Evolutionary conservation across 1,140 invertebrate genomes (phyloP).

Genomic region (Dendrolimus kikuchii): DNA sequence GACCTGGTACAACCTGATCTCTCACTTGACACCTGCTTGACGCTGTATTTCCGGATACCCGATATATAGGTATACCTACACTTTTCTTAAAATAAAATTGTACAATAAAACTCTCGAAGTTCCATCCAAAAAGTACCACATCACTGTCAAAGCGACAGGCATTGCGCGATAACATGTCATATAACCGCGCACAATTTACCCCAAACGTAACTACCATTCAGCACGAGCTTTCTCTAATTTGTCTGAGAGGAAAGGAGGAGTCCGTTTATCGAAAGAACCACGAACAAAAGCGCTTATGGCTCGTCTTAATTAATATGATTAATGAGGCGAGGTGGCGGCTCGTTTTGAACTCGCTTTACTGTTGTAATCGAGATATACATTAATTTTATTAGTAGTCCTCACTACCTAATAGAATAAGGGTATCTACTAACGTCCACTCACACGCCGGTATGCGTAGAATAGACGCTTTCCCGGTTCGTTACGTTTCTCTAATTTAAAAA

Average conservation of each 20-base stretch:
- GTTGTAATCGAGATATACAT: slow-evolving; percentile 68
- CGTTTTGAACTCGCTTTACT: slow-evolving; percentile 56
- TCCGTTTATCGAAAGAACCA: slow-evolving; percentile 48
- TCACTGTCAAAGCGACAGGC: too few species aligned
- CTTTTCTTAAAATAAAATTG: too few species aligned
- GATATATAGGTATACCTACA: too few species aligned
- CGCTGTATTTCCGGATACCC: too few species aligned
- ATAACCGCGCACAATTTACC: slow-evolving; percentile 3
- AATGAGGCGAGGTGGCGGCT: slow-evolving; percentile 54
- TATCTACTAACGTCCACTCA: slow-evolving; percentile 19
- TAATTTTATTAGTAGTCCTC: slow-evolving; percentile 68
- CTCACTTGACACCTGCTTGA: too few species aligned
- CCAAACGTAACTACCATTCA: slow-evolving; percentile 24
- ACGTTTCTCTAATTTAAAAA: slow-evolving; percentile 61
- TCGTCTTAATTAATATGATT: slow-evolving; percentile 71
- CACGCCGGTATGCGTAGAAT: slow-evolving; percentile 28
- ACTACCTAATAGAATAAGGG: slow-evolving; percentile 57
- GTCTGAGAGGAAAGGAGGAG: slow-evolving; percentile 33
- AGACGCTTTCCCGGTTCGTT: slow-evolving; percentile 39
- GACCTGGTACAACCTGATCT: too few species aligned
- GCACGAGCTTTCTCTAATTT: slow-evolving; percentile 32
- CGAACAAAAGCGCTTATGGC: slow-evolving; percentile 59
- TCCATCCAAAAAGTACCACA: too few species aligned
- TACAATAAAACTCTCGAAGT: too few species aligned
- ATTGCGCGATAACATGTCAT: slow-evolving; percentile 1